Base-by-base conservation (phyloP, 1,140 invertebrate species). In the Microvelia longipes region DNA sequence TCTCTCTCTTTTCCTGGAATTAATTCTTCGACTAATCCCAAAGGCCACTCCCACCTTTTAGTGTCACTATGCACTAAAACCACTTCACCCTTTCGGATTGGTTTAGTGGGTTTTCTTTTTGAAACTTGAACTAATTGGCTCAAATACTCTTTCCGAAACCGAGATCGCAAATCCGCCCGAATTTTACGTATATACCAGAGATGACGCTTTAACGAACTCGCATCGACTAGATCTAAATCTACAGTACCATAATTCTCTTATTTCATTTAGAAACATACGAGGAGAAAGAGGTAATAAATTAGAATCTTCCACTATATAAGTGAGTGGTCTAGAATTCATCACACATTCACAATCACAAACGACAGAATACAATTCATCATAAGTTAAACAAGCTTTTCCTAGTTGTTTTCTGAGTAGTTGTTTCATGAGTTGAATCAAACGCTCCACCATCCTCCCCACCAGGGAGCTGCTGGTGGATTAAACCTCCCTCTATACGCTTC, bases 371-470 rank as follows among this genome's bases (percentile, higher is more conserved):
- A 81, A 66, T 61, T 78, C 76, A 65, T 79, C 77, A 30, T 73
- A 74, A 68, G 70, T 69, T 26, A 79, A 67, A 26, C 24, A 65
- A 1, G 75, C 71, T 60, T 71, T 72, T 67, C 76, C 77, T 0
- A 80, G 67, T 67, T 73, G 73, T 66, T 73, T 71, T 5, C 74
- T 65, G 28, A 79, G 71, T 28, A 76, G 61, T 28, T 72, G 60
- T 70, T 81, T 80, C 5, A 77, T 63, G 2, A 80, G 28, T 0
- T n/a, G n/a, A n/a, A n/a, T n/a, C n/a, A n/a, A n/a, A n/a, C n/a
- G n/a, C n/a, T n/a, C n/a, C n/a, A n/a, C n/a, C n/a, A n/a, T n/a
- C n/a, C n/a, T n/a, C n/a, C n/a, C n/a, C n/a, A n/a, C n/a, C n/a
- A n/a, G 76, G n/a, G n/a, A n/a, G n/a, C n/a, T n/a, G n/a, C n/a